Evolutionary conservation across 2,113 vertebrate genomes (phyloP).

Genomic region (Setophaga coronata): DNA sequence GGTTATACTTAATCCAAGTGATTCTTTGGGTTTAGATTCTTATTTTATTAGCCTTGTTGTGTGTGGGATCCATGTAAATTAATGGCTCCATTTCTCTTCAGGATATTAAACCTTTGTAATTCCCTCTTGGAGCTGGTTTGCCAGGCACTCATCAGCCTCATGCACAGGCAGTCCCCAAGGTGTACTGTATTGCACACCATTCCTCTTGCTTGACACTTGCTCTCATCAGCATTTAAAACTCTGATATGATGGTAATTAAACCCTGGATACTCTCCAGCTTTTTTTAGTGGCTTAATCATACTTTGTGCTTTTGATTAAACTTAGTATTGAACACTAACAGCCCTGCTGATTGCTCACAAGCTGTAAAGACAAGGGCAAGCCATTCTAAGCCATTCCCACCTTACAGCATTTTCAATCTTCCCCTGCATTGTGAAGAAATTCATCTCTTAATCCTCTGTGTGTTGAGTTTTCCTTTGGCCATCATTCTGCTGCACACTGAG

Average conservation of each 20-base stretch:
- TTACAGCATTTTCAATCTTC: neutral
- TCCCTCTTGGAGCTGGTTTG: neutral
- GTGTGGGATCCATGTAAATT: neutral
- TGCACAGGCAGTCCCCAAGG: neutral
- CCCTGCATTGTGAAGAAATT: neutral
- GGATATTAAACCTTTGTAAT: neutral
- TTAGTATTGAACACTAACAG: neutral
- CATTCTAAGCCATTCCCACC: neutral
- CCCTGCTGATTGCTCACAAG: neutral
- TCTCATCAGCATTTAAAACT: constrained; percentile 43
- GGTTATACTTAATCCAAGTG: neutral
- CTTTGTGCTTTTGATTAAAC: neutral
- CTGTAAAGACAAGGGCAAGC: constrained; percentile 1
- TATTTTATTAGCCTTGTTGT: neutral
- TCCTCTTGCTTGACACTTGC: constrained; percentile 21
- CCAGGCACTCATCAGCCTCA: neutral
- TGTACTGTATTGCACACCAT: neutral
- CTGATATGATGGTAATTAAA: constrained; percentile 29
- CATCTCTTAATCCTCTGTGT: neutral
- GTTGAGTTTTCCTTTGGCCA: neutral
- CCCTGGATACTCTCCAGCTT: constrained; percentile 5
- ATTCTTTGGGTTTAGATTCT: neutral
- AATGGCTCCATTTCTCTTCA: neutral
- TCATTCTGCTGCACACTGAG: neutral
- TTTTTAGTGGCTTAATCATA: constrained; percentile 3